phyloP scores from a whole-genome alignment of 2,888 invertebrate genomes.

The Sphaerophoria rueppellii region DNA sequence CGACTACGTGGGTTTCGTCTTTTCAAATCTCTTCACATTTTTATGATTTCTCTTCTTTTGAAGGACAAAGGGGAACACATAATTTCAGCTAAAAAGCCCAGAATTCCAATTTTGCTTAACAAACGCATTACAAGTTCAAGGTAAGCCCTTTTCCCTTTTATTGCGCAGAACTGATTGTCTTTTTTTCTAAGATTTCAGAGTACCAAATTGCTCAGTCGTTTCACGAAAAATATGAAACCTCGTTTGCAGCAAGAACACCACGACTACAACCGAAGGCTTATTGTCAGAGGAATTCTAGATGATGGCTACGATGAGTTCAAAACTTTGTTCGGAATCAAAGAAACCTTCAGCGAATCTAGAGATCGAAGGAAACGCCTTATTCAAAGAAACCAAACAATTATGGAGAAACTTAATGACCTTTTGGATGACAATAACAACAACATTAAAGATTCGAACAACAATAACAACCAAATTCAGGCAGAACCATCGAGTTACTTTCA shows the following conservation, averaged over 20 bases:
- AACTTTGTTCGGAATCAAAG: conserved; percentile 17
- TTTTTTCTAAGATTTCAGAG: conserved; percentile 41
- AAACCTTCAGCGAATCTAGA: background rate
- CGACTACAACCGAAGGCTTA: conserved; percentile 30
- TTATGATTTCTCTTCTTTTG: background rate
- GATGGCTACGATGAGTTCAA: conserved; percentile 11
- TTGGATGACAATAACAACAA: conserved; percentile 16
- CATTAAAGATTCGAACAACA: background rate
- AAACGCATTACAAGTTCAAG: background rate
- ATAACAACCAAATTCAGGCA: background rate
- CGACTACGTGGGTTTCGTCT: background rate
- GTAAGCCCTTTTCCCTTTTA: background rate
- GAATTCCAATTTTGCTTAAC: conserved; percentile 2
- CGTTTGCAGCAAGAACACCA: conserved; percentile 33
- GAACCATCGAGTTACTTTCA: conserved; percentile 20
- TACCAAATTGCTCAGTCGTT: conserved; percentile 33
- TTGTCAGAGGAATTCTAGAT: conserved; percentile 48
- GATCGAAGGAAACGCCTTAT: background rate
- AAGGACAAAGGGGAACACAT: background rate
- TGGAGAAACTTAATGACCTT: background rate
- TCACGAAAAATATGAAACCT: conserved; percentile 41
- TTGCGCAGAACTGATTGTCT: no score
- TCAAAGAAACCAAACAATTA: background rate
- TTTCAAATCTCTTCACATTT: background rate
- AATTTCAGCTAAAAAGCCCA: background rate